Percentiles rank a stretch among this genome's conserved stretches.
These are phyloP conservation scores for Poecilus cupreus DNA, from an alignment of 2,888 invertebrate species.

Conservation along the genomic window DNA sequence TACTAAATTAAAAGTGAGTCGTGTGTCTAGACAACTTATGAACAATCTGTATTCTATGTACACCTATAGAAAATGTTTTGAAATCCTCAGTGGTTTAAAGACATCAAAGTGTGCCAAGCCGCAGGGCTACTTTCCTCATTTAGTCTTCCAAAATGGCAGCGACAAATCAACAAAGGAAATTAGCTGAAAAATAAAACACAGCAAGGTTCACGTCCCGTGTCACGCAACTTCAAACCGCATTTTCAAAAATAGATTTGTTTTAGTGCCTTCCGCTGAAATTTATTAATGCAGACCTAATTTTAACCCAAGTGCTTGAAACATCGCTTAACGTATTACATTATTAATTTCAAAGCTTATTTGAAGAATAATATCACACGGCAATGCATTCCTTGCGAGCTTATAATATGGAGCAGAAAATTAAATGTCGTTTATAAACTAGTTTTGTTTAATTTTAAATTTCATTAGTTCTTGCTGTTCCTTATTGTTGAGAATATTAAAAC, in stretches of 20 bases:
- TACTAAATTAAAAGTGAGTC: no score
- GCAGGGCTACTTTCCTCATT: not conserved
- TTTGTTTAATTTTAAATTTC: not conserved
- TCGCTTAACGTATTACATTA: not conserved
- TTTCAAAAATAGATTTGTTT: conserved; percentile 33
- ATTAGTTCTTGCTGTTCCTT: not conserved
- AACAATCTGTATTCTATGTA: no score
- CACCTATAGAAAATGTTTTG: no score
- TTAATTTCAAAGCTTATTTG: not conserved
- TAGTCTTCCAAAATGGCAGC: not conserved
- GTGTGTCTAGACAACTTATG: no score
- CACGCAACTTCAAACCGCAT: conserved; percentile 17
- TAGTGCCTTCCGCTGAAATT: conserved; percentile 11
- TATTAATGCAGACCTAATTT: conserved; percentile 4
- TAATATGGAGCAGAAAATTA: not conserved
- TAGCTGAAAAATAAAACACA: conserved; percentile 3
- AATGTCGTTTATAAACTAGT: not conserved
- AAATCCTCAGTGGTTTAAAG: no score
- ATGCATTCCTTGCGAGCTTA: not conserved
- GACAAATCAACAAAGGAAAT: conserved; percentile 37
- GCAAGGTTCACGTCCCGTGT: not conserved
- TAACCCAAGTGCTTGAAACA: not conserved
- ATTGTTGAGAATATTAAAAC: not conserved
- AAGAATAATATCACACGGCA: no score
- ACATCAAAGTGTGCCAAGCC: no score